A percentile compares a stretch with the other conserved stretches of the same genome.
These are phyloP conservation scores for Xyrichtys novacula DNA, from an alignment of 2,797 vertebrate species.

Conservation along the genomic window DNA sequence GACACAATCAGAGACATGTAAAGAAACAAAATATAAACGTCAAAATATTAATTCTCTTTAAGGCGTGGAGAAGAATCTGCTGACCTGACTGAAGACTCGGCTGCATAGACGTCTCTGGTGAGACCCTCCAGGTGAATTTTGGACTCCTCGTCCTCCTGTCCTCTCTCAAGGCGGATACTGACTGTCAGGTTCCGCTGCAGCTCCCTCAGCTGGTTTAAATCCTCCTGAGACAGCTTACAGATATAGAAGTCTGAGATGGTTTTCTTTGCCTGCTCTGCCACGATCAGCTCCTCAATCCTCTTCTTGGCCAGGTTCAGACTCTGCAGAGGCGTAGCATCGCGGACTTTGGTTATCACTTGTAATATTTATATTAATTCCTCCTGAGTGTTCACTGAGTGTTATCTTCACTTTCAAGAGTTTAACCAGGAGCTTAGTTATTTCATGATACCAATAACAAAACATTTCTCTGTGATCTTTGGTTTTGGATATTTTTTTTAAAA, in stretches of 20 bases:
- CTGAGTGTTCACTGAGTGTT: too few species aligned
- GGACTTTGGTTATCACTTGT: too few species aligned
- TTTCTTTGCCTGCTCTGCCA: constrained; percentile 77
- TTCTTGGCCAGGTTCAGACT: constrained; percentile 65
- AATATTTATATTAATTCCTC: too few species aligned
- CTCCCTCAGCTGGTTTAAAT: constrained; percentile 72
- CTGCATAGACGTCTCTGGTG: constrained; percentile 81
- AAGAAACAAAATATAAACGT: rapidly evolving
- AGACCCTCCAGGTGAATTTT: constrained; percentile 85
- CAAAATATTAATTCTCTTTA: background rate
- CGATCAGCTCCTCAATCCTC: constrained; percentile 78
- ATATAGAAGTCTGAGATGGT: constrained; percentile 79
- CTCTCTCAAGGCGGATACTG: constrained; percentile 73
- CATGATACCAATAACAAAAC: too few species aligned
- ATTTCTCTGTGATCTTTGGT: too few species aligned
- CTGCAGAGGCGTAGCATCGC: constrained; percentile 6
- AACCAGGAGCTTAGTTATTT: too few species aligned
- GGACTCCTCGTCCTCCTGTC: constrained; percentile 51
- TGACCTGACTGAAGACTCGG: constrained; percentile 64
- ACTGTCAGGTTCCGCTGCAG: constrained; percentile 85
- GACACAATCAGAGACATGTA: too few species aligned
- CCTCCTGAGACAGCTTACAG: constrained; percentile 71
- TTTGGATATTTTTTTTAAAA: too few species aligned
- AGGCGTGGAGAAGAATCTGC: background rate
- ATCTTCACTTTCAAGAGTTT: too few species aligned